phyloP scores from a whole-genome alignment of 1,140 invertebrate genomes.

The fruit fly (Drosophila melanogaster) region Release_6_plus_ISO1_MT NC_004354.4:18611001-18611500 shows the following conservation, averaged over 20 bases:
- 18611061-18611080: constrained; percentile 52
- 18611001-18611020: constrained; percentile 56
- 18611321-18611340: too few species aligned
- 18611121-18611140: constrained; percentile 56
- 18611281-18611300: not conserved
- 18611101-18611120: constrained; percentile 51
- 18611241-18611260: not conserved
- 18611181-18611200: constrained; percentile 27
- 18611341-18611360: too few species aligned
- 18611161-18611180: constrained; percentile 40
- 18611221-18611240: not conserved
- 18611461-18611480: not conserved
- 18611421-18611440: not conserved
- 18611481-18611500: too few species aligned
- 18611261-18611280: not conserved
- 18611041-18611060: constrained; percentile 52
- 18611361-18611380: too few species aligned
- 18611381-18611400: too few species aligned
- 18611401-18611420: too few species aligned
- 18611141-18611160: constrained; percentile 54
- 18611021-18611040: constrained; percentile 49
- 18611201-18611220: constrained; percentile 51
- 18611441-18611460: not conserved
- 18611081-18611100: constrained; percentile 39
- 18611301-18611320: too few species aligned